Conservation (phyloP, 2,888 invertebrate genomes). For the Prostheceraeus crozeri region DNA sequence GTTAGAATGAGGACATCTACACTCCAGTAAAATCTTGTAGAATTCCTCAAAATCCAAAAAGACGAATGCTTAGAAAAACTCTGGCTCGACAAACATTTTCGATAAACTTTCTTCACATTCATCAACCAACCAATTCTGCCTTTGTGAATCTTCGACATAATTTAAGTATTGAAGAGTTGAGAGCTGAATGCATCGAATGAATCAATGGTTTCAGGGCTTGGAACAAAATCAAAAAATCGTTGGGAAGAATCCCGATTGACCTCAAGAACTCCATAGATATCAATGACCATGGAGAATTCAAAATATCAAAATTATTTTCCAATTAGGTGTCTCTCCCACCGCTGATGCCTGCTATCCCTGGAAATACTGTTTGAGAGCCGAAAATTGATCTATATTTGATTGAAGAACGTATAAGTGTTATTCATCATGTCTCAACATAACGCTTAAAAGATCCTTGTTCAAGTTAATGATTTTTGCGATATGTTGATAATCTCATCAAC, state of each 20-base stretch:
- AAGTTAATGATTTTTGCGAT: not conserved
- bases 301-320: not conserved
- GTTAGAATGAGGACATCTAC: too few relatives aligned
- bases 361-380: constrained; percentile 4
- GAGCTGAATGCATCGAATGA: constrained; percentile 2
- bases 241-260: constrained; percentile 10
- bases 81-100: too few relatives aligned
- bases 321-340: too few relatives aligned
- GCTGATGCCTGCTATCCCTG: too few relatives aligned
- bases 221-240: constrained; percentile 5
- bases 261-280: constrained; percentile 6
- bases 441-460: constrained; percentile 19
- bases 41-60: too few relatives aligned
- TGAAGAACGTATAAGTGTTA: constrained; percentile 1
- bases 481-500: constrained; percentile 15
- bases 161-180: too few relatives aligned
- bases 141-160: too few relatives aligned
- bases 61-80: too few relatives aligned
- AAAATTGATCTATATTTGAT: not conserved
- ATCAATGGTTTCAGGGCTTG: constrained; percentile 8
- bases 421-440: constrained; percentile 6
- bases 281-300: constrained; percentile 10
- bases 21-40: too few relatives aligned
- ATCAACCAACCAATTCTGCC: too few relatives aligned
- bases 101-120: too few relatives aligned